Conservation (phyloP, 2,888 invertebrate species). For the Harmothoe impar region DNA sequence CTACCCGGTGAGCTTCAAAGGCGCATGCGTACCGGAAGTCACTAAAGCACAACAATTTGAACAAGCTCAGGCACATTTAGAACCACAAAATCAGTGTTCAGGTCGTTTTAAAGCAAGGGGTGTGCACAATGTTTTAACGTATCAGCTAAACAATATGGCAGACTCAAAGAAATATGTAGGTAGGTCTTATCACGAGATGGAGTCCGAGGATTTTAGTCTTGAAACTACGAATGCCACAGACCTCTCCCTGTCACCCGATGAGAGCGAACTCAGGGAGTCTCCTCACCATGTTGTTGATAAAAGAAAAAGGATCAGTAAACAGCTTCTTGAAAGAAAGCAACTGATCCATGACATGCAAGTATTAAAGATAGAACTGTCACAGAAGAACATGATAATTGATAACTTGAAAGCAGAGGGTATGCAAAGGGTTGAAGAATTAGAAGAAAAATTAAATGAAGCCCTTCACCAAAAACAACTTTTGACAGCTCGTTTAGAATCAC, state of each 20-base stretch:
- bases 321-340: constrained; percentile 82
- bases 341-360: constrained; percentile 82
- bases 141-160: background rate
- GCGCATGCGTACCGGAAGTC: constrained; percentile 42
- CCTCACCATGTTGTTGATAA: constrained; percentile 66
- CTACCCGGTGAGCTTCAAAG: too few species aligned
- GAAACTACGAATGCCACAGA: constrained; percentile 83
- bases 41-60: constrained; percentile 48
- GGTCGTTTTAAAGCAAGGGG: background rate
- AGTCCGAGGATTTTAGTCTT: constrained; percentile 79
- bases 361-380: constrained; percentile 83
- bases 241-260: constrained; percentile 81
- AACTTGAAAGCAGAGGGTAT: constrained; percentile 82
- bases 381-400: constrained; percentile 82
- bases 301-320: constrained; percentile 76
- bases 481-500: constrained; percentile 79
- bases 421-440: constrained; percentile 81
- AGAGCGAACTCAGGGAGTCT: constrained; percentile 71
- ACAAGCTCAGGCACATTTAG: constrained; percentile 34
- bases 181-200: constrained; percentile 55
- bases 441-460: constrained; percentile 82
- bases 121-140: background rate
- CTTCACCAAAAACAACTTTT: constrained; percentile 82
- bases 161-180: background rate
- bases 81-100: background rate